These are phyloP conservation scores for Chanos chanos DNA, from an alignment of 2,797 vertebrate species.

Conservation along the genomic window DNA sequence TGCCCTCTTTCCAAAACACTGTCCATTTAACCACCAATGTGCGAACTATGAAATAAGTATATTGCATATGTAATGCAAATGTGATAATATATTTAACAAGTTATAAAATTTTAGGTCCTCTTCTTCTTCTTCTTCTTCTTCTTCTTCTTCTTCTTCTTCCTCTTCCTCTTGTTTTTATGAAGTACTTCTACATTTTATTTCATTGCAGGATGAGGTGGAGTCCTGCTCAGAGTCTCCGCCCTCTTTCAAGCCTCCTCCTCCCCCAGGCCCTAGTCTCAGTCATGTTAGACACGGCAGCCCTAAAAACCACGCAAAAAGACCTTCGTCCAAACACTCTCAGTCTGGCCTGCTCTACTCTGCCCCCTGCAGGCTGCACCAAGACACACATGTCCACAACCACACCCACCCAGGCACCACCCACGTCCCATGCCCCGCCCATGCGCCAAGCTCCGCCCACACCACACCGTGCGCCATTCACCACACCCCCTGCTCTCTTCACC, in stretches of 20 bases:
- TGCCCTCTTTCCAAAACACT: slow-evolving; percentile 28
- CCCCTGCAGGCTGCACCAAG: slow-evolving; percentile 59
- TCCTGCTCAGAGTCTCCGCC: slow-evolving; percentile 66
- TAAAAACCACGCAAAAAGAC: slow-evolving; percentile 60
- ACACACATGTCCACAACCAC: slow-evolving; percentile 42
- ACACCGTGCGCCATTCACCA: slow-evolving; percentile 27
- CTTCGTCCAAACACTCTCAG: slow-evolving; percentile 70
- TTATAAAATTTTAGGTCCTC: no score
- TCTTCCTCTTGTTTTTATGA: not conserved
- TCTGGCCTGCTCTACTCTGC: slow-evolving; percentile 69
- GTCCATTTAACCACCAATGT: slow-evolving; percentile 2
- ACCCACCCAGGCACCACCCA: slow-evolving; percentile 30
- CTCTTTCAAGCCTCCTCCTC: slow-evolving; percentile 61
- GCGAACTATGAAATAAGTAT: not conserved
- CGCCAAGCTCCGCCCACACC: no score
- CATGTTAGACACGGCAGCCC: slow-evolving; percentile 48
- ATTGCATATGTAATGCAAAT: not conserved
- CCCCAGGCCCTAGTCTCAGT: slow-evolving; percentile 42
- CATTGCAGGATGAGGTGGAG: slow-evolving; percentile 79
- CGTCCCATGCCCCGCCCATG: slow-evolving; percentile 30
- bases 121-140: not conserved
- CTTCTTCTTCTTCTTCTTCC: not conserved
- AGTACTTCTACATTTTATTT: slow-evolving; percentile 28
- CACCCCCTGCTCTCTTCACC: slow-evolving; percentile 34
- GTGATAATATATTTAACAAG: no score